Evolutionary conservation across 2,113 vertebrate species (phyloP).

Genomic region (human): GRCh38 chr7:100071001-100071500

Average conservation of each 20-base stretch:
- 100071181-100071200: slow-evolving; percentile 72
- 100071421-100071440: slow-evolving; percentile 80
- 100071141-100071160: slow-evolving; percentile 69
- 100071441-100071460: slow-evolving; percentile 81
- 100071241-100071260: slow-evolving; percentile 78
- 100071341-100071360: slow-evolving; percentile 79
- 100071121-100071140: background rate
- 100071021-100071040: slow-evolving; percentile 31
- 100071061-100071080: slow-evolving; percentile 5
- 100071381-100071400: slow-evolving; percentile 83
- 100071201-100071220: slow-evolving; percentile 75
- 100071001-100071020: background rate
- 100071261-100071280: slow-evolving; percentile 81
- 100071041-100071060: background rate
- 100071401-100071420: slow-evolving; percentile 81
- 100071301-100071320: slow-evolving; percentile 80
- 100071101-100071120: slow-evolving; percentile 17
- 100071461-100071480: slow-evolving; percentile 78
- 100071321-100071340: slow-evolving; percentile 82
- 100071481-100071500: slow-evolving; percentile 82
- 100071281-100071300: slow-evolving; percentile 77
- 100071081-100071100: slow-evolving; percentile 54
- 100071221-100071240: slow-evolving; percentile 81
- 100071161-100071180: slow-evolving; percentile 64
- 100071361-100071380: slow-evolving; percentile 80